These are phyloP conservation scores for Odocoileus virginianus DNA, from an alignment of 2,113 vertebrate genomes.

Conservation along the genomic window DNA sequence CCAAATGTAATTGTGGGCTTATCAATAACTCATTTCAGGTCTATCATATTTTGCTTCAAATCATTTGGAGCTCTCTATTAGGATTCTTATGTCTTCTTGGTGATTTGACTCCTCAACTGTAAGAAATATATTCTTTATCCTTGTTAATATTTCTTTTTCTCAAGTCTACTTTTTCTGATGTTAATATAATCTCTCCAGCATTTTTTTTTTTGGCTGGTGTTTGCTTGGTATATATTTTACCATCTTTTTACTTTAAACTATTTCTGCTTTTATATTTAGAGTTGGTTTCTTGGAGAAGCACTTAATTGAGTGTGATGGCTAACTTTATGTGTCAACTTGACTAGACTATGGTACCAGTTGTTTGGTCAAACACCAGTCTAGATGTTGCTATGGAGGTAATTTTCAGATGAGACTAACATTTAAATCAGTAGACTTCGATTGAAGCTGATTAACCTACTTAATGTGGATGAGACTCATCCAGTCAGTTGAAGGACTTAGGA, in stretches of 20 bases:
- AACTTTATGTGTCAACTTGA: neutral
- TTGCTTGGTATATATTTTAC: neutral
- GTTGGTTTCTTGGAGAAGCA: neutral
- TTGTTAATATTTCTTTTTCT: neutral
- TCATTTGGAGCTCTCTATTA: neutral
- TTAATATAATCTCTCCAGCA: neutral
- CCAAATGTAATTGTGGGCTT: neutral
- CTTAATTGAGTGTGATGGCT: neutral
- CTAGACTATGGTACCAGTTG: neutral
- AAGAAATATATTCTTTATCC: neutral
- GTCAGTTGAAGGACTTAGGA: neutral
- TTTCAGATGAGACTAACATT: neutral
- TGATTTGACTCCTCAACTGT: neutral
- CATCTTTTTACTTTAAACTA: neutral
- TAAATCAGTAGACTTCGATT: neutral
- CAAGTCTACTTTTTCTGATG: neutral
- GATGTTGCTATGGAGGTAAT: neutral
- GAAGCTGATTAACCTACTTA: neutral
- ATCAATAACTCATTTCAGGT: neutral
- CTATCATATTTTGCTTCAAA: neutral
- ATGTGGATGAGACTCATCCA: neutral
- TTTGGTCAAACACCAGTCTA: neutral
- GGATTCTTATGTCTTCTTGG: neutral
- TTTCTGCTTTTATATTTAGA: neutral
- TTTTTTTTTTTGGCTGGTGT: neutral